Evolutionary conservation across 2,888 invertebrate genomes (phyloP), one percentile per base, ranked within the genome.

Genomic region (Candidula unifasciata): DNA sequence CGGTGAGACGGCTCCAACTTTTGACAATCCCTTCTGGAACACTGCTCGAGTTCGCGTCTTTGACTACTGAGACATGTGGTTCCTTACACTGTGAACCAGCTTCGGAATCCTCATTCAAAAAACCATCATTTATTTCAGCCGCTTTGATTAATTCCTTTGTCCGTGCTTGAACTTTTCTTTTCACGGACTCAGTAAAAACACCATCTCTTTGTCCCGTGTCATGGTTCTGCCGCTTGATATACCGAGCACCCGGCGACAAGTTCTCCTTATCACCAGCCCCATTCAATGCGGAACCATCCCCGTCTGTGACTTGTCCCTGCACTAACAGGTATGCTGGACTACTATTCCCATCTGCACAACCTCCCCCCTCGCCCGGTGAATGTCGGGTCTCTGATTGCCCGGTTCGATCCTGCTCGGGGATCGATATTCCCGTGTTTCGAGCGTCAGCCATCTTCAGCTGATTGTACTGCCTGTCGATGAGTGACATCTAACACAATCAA

Each of bases 311-410:
- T 37, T 21, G 44, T 73, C 6, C 44, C 52, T 52, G 73, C 1
- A 27, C 6, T 1, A 52, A 24, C 73, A 24, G 44, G n/a, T 52
- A 33, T 16, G 57, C 21, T 57, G 71, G 18, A 30, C 27, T 18
- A 44, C 54, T n/a, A 2, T 8, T 27, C 13, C 57, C 44, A 27
- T 71, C 44, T 24, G 24, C 74, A 30, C 44, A 27, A n/a, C 18
- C 33, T 13, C 33, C 54, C 57, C 2, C 76, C 6, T 33, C 76
- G 37, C 57, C 30, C 33, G 21, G 30, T 27, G 76, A 33, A 18
- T 66, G 37, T 33, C 8, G 37, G 5, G 57, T 57, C 54, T 54
- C 81, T n/a, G 71, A 33, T 30, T 71, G 81, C 33, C 35, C 71
- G 0, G 60, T 60, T 54, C 73, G 81, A 35, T 71, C 16, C 16